These are phyloP conservation scores for Hydractinia echinata DNA, from an alignment of 30 jellyfish, hydroid and myxozoan genomes.

Conservation along the genomic window DNA sequence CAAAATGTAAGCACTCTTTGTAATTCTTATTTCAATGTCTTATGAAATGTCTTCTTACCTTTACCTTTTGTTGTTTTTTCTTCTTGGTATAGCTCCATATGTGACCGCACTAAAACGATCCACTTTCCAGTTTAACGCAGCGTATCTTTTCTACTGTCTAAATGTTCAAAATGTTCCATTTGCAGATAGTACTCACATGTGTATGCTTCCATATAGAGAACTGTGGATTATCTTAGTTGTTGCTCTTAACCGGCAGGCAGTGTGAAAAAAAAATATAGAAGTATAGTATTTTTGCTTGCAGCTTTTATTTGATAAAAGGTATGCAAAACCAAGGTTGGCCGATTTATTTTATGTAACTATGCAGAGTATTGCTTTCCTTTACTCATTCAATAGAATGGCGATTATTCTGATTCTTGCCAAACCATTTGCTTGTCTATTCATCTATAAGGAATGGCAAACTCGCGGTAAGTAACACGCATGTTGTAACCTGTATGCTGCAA, in stretches of 20 bases:
- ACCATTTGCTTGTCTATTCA: not conserved
- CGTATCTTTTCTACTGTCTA: not conserved
- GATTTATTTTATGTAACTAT: not conserved
- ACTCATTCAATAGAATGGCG: not conserved
- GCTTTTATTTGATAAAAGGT: too few species aligned
- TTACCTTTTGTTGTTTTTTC: too few species aligned
- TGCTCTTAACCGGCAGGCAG: too few species aligned
- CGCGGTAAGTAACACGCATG: not conserved
- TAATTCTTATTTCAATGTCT: too few species aligned
- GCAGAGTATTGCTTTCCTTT: not conserved
- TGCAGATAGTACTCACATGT: not conserved
- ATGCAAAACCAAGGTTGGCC: too few species aligned
- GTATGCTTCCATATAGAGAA: not conserved
- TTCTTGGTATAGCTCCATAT: too few species aligned
- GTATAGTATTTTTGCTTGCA: too few species aligned
- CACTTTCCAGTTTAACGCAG: constrained; percentile 2
- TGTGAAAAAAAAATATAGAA: too few species aligned
- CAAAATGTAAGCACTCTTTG: too few species aligned
- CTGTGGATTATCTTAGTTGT: not conserved
- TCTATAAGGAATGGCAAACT: constrained; percentile 8
- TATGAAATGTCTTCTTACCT: too few species aligned
- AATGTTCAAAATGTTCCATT: too few species aligned
- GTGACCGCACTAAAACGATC: not conserved
- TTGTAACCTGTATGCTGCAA: not conserved
- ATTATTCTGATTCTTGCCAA: not conserved